Conservation (phyloP, 2,888 invertebrate species). For the Didymodactylos carnosus region DNA sequence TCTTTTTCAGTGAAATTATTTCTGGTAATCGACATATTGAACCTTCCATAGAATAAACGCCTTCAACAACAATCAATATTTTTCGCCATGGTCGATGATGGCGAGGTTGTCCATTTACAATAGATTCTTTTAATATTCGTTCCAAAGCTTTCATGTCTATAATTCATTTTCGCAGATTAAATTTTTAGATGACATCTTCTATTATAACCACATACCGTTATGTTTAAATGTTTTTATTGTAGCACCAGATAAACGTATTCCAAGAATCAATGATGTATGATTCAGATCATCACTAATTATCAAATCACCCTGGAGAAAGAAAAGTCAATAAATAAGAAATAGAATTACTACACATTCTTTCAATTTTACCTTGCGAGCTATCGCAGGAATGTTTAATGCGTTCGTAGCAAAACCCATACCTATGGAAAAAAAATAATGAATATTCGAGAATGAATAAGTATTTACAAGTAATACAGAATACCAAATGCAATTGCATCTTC, state of each 20-base stretch:
- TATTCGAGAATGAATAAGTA: no score
- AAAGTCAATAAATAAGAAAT: neutral
- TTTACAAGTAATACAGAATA: no score
- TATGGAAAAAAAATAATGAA: no score
- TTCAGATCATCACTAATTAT: slow-evolving; percentile 88
- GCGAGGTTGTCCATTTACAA: slow-evolving; percentile 57
- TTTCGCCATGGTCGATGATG: slow-evolving; percentile 63
- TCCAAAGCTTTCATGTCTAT: slow-evolving; percentile 63
- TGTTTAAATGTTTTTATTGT: slow-evolving; percentile 59
- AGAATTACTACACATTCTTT: neutral
- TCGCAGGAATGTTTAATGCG: slow-evolving; percentile 67
- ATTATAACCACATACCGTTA: slow-evolving; percentile 34
- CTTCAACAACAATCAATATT: slow-evolving; percentile 77
- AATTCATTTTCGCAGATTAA: no score
- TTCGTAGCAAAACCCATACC: slow-evolving; percentile 98
- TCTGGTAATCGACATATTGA: slow-evolving; percentile 71
- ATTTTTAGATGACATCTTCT: no score
- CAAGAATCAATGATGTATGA: slow-evolving; percentile 85
- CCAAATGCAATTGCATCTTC: slow-evolving; percentile 85
- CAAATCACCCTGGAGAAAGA: slow-evolving; percentile 46
- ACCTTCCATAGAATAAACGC: slow-evolving; percentile 90
- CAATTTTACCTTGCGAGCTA: slow-evolving; percentile 46
- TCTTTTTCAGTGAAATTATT: slow-evolving; percentile 67
- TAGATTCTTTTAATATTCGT: slow-evolving; percentile 50
- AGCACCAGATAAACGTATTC: slow-evolving; percentile 65